phyloP scores from a whole-genome alignment of 1,140 invertebrate genomes.

The Gryllus bimaculatus region DNA sequence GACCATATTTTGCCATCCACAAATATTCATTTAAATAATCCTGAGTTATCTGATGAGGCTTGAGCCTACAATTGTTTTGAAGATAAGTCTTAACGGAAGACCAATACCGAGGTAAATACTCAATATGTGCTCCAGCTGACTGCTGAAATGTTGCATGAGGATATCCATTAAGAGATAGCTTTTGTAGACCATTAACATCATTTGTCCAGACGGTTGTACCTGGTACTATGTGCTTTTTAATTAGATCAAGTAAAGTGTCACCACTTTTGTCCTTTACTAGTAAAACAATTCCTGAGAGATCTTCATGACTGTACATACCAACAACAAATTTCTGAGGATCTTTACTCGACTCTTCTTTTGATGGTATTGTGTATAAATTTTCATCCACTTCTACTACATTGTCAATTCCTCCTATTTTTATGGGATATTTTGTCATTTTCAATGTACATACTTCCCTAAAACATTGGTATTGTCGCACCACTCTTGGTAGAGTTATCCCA shows the following conservation, averaged over 20 bases:
- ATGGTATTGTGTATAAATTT: background rate
- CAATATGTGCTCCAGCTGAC: background rate
- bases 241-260: background rate
- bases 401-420: background rate
- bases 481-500: background rate
- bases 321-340: background rate
- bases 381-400: background rate
- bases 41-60: background rate
- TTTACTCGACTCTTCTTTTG: background rate
- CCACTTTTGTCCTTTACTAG: background rate
- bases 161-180: background rate
- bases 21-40: background rate
- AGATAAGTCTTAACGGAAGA: background rate
- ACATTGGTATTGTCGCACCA: background rate
- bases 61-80: background rate
- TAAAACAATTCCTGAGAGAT: background rate
- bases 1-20: background rate
- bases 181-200: background rate
- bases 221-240: background rate
- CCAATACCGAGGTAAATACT: background rate
- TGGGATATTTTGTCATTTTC: background rate
- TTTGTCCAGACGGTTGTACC: background rate
- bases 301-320: background rate
- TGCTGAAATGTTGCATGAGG: background rate
- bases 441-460: background rate